Conservation (phyloP, 2,888 invertebrate genomes). For the Argyra leucocephala region DNA sequence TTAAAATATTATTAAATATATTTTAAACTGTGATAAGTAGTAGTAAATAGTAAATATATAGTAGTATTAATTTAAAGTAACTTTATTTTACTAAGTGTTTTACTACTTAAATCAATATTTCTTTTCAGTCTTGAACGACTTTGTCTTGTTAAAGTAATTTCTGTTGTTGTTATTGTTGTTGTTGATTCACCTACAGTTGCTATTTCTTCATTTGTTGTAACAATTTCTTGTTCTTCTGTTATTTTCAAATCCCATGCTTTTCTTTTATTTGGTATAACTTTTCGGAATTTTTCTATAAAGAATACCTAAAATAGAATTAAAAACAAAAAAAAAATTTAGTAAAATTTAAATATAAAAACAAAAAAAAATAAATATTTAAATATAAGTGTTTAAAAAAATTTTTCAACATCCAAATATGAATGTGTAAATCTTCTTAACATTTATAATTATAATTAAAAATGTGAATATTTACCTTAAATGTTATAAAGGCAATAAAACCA, state of each 20-base stretch:
- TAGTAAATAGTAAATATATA: too few species aligned
- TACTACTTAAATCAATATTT: slow-evolving; percentile 19
- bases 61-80: slow-evolving; percentile 27
- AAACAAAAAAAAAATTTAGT: not conserved
- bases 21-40: too few species aligned
- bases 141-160: slow-evolving; percentile 9
- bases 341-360: too few species aligned
- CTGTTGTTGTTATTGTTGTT: not conserved
- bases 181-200: not conserved
- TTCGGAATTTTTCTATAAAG: slow-evolving; percentile 10
- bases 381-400: too few species aligned
- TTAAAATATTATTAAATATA: too few species aligned
- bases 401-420: too few species aligned
- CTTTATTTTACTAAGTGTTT: slow-evolving; percentile 24
- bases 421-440: too few species aligned
- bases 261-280: not conserved
- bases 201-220: not conserved
- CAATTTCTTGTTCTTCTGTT: not conserved
- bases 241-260: not conserved
- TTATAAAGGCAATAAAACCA: slow-evolving; percentile 20
- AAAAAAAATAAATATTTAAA: too few species aligned
- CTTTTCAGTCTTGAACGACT: slow-evolving; percentile 17
- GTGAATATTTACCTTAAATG: slow-evolving; percentile 21
- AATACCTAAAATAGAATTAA: slow-evolving; percentile 19
- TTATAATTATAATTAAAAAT: not conserved